These are phyloP conservation scores for Cyclophora albipunctata DNA, from an alignment of 2,888 invertebrate genomes.

Conservation along the genomic window DNA sequence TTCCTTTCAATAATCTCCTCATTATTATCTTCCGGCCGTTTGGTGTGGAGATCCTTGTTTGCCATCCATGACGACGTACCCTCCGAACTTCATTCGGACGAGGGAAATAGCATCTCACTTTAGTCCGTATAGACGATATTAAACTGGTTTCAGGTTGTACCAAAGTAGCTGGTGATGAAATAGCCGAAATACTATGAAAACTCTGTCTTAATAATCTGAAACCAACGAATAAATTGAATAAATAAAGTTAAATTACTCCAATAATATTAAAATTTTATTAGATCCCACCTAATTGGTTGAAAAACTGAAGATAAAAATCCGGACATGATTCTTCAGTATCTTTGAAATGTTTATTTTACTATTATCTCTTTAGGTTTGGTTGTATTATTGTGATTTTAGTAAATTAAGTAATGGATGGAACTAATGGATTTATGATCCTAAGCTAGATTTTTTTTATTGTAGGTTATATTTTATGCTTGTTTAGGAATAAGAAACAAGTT, in stretches of 20 bases:
- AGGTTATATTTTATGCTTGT: too few relatives aligned
- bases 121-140: conserved; percentile 51
- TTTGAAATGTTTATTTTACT: too few relatives aligned
- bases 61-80: conserved; percentile 82
- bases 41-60: conserved; percentile 79
- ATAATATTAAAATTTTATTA: not conserved
- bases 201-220: conserved; percentile 47
- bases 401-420: too few relatives aligned
- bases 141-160: conserved; percentile 46
- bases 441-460: too few relatives aligned
- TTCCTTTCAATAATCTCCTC: conserved; percentile 85
- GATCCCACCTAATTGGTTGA: conserved; percentile 46
- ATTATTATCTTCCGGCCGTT: conserved; percentile 82
- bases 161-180: conserved; percentile 30
- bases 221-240: conserved; percentile 2
- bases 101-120: conserved; percentile 82
- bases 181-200: conserved; percentile 32
- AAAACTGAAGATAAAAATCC: conserved; percentile 43
- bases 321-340: conserved; percentile 34
- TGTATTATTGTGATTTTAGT: too few relatives aligned
- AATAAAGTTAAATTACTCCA: not conserved
- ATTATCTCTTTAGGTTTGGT: too few relatives aligned
- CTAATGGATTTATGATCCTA: too few relatives aligned
- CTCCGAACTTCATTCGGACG: conserved; percentile 83
- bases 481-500: too few relatives aligned